phyloP scores from a whole-genome alignment of 2,113 vertebrate genomes.

The Sylvilagus bachmani region DNA sequence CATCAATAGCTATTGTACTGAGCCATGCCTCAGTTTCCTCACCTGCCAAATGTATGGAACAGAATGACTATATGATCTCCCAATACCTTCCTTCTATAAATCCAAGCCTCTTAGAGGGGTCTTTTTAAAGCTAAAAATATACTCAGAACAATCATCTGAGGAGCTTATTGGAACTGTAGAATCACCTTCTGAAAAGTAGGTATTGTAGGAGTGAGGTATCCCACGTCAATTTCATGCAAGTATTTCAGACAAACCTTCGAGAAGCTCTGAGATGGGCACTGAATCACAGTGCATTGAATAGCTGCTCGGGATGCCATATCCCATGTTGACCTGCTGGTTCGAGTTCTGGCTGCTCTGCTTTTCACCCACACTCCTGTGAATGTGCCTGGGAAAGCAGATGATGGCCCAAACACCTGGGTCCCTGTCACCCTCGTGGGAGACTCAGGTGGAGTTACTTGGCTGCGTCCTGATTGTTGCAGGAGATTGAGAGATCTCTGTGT shows the following conservation, averaged over 20 bases:
- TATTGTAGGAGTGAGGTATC: not conserved
- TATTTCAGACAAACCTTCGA: not conserved
- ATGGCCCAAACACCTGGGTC: too few relatives aligned
- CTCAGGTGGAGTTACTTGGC: too few relatives aligned
- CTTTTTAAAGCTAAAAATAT: not conserved
- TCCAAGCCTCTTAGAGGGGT: not conserved
- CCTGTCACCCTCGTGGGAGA: too few relatives aligned
- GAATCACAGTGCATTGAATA: too few relatives aligned
- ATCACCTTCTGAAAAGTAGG: not conserved
- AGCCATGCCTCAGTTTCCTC: not conserved
- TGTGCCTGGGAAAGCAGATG: too few relatives aligned
- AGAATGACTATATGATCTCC: not conserved
- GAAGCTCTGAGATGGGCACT: not conserved
- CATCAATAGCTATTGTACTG: too few relatives aligned
- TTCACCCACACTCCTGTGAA: too few relatives aligned
- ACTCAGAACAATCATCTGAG: not conserved
- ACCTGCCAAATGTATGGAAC: not conserved
- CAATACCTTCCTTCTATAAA: not conserved
- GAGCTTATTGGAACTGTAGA: not conserved
- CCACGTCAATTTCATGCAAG: not conserved
- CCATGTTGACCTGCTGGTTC: too few relatives aligned
- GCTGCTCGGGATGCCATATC: too few relatives aligned
- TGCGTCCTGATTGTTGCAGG: too few relatives aligned
- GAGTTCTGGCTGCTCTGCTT: too few relatives aligned
- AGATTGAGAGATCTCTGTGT: too few relatives aligned